Base-by-base conservation (phyloP, 2,113 vertebrate species). In the Serilophus lunatus region DNA sequence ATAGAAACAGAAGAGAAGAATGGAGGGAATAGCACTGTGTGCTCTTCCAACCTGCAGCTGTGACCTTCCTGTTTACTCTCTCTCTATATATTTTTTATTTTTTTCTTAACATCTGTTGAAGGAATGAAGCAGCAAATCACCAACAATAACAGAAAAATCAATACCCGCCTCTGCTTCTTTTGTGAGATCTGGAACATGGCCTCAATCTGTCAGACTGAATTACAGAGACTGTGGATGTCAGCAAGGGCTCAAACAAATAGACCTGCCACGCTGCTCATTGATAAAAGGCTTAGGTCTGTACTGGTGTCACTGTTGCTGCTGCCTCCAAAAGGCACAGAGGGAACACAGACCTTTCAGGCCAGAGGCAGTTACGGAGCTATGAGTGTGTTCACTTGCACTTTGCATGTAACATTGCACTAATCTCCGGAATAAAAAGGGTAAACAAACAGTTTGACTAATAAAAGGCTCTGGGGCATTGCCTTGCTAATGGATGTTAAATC, bases 171-270 rank as follows among this genome's bases (percentile, higher is more conserved):
- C 96, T 90, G 88, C 95, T 95, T 97, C 97, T 98, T 98, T 98
- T 98, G 98, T 98, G 98, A 98, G 97, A 96, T 97, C 97, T 98
- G 96, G 97, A 98, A 96, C 94, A 71, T 97, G 98, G 97, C 98
- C 98, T 98, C 97, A 98, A 99, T 98, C 98, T 98, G 98, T 98
- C 98, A 98, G 94, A 92, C 95, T 96, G 82, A 97, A 98, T 98
- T 98, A 97, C 97, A 96, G 97, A 97, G 96, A 94, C 90, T 86
- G 97, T 64, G 94, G 88, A 92, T 97, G 92, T 98, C 96, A 97
- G 92, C 74, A 84, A 97, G 64, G 84, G 94, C 93, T 97, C 95
- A 94, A 94, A 97, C 92, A 97, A 97, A 97, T 97, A 96, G 96
- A 96, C 88, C 90, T 96, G 96, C 97, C 86, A 90, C 1, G 7